A percentile compares a stretch with the other conserved stretches of the same genome.
Conservation (phyloP, 2,113 vertebrate genomes). For the Boulengeromyrus knoepffleri region DNA sequence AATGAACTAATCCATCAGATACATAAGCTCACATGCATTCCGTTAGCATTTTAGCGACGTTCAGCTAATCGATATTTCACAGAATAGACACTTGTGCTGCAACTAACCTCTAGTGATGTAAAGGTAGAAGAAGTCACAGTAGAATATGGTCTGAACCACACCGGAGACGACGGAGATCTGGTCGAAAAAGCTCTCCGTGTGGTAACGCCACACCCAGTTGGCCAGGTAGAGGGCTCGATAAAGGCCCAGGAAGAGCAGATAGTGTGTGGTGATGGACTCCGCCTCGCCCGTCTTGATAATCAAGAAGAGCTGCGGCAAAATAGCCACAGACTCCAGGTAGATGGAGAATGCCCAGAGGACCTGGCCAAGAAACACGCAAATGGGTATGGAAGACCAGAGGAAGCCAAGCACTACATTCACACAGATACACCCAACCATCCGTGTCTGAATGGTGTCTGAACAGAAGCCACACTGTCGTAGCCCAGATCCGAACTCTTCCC, state of each 20-base stretch:
- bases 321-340: conserved; percentile 91
- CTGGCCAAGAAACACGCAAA: conserved; percentile 44
- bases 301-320: conserved; percentile 96
- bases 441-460: not conserved
- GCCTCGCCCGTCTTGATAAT: conserved; percentile 95
- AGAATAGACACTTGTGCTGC: not conserved
- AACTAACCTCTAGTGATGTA: conserved; percentile 87
- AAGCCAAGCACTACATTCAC: not conserved
- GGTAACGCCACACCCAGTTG: conserved; percentile 95
- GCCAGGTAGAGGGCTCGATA: conserved; percentile 88
- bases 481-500: not conserved
- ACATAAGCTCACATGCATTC: not conserved
- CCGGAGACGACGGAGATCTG: conserved; percentile 91
- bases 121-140: conserved; percentile 97
- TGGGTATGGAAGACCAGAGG: not conserved
- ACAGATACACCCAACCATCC: not conserved
- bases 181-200: conserved; percentile 86
- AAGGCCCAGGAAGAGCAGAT: conserved; percentile 91
- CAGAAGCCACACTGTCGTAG: not conserved
- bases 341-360: conserved; percentile 97
- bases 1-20: not conserved
- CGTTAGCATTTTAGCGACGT: not conserved
- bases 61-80: not conserved
- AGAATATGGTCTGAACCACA: conserved; percentile 96
- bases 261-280: conserved; percentile 93